A percentile compares a stretch with the other conserved stretches of the same genome.
These are phyloP conservation scores for Halichoerus grypus DNA, from an alignment of 2,113 vertebrate species.

Conservation along the genomic window DNA sequence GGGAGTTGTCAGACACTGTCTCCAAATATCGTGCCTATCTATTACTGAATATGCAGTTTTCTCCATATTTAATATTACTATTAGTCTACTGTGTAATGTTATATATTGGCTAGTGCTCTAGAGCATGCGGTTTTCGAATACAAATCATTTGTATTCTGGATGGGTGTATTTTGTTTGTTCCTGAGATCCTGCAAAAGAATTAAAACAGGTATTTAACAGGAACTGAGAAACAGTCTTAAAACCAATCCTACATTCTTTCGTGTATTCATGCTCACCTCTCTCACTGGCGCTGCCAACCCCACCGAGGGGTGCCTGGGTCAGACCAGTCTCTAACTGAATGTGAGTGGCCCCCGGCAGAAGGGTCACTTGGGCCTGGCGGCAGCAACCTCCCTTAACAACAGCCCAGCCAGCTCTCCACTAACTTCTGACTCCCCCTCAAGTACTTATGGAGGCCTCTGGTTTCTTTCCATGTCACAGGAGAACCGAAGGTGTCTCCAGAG, in stretches of 20 bases:
- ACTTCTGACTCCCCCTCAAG: neutral
- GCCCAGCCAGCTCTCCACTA: neutral
- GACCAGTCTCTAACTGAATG: neutral
- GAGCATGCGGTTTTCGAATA: neutral
- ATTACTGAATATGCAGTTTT: neutral
- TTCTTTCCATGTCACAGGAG: neutral
- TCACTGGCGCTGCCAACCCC: neutral
- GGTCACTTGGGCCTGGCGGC: neutral
- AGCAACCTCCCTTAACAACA: neutral
- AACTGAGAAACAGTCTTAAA: neutral
- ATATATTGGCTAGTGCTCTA: neutral
- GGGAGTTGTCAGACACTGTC: neutral
- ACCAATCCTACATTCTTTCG: neutral
- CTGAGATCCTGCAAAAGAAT: neutral
- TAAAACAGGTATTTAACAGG: neutral
- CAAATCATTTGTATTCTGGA: neutral
- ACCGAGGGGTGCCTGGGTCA: neutral
- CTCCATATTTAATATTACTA: neutral
- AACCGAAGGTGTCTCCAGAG: neutral
- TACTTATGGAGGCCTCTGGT: neutral
- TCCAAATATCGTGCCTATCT: neutral
- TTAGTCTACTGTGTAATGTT: too few relatives aligned
- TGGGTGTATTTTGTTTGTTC: neutral
- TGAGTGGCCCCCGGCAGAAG: neutral
- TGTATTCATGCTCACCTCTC: neutral